These are phyloP conservation scores for Myotis davidii DNA, from an alignment of 2,113 vertebrate genomes.

Conservation along the genomic window DNA sequence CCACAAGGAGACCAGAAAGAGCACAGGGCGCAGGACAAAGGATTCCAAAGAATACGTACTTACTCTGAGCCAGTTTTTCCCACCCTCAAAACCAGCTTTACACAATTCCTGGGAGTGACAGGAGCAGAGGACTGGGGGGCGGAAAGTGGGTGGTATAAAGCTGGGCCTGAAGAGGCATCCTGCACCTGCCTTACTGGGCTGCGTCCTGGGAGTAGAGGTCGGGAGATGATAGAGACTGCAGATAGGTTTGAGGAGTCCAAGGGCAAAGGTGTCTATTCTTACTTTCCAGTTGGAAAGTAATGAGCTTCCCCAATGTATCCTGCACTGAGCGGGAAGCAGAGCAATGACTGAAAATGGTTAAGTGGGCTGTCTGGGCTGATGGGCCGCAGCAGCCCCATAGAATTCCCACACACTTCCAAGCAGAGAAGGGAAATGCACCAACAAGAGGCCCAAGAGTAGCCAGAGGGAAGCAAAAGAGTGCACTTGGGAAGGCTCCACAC, in stretches of 20 bases:
- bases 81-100: neutral
- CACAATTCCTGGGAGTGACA: neutral
- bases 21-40: neutral
- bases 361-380: neutral
- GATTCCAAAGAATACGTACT: neutral
- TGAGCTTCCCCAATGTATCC: neutral
- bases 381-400: neutral
- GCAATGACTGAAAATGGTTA: neutral
- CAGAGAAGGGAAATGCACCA: neutral
- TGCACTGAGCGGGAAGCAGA: neutral
- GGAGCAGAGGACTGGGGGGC: neutral
- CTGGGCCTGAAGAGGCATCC: neutral
- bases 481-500: neutral
- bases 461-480: neutral
- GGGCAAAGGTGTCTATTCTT: neutral
- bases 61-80: neutral
- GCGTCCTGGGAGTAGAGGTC: no score
- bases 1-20: conserved; percentile 9
- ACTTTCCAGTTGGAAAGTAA: neutral
- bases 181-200: neutral
- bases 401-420: neutral
- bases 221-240: neutral
- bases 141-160: neutral
- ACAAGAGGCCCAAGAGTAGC: neutral
- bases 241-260: neutral